Percentiles rank a stretch among this genome's conserved stretches.
Evolutionary conservation across 2,888 invertebrate genomes (phyloP).

Genomic region (Drosophila meridionalis): DNA sequence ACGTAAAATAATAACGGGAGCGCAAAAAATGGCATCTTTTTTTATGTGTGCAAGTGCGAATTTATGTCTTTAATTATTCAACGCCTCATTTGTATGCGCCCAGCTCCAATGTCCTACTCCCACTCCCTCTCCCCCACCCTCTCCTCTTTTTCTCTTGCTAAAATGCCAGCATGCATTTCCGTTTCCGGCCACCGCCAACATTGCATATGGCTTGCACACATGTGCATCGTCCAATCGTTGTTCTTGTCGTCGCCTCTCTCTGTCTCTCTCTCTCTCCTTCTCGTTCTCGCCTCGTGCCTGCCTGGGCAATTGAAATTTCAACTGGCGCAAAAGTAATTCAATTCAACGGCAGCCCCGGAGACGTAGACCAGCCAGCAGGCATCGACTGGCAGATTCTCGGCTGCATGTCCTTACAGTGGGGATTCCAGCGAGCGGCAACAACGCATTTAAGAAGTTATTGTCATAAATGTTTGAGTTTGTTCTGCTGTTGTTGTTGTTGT

Average conservation of each 20-base stretch:
- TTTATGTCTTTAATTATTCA: conserved; percentile 82
- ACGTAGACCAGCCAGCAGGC: conserved; percentile 56
- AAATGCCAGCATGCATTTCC: conserved; percentile 81
- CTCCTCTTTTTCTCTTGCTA: conserved; percentile 44
- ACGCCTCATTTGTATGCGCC: conserved; percentile 79
- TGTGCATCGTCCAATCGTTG: conserved; percentile 49
- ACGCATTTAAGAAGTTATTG: conserved; percentile 82
- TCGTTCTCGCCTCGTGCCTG: not conserved
- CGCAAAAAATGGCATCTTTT: conserved; percentile 43
- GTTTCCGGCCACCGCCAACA: conserved; percentile 69
- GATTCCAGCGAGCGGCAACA: conserved; percentile 49
- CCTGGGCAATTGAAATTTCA: conserved; percentile 77
- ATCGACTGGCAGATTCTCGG: conserved; percentile 21
- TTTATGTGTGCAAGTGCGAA: conserved; percentile 72
- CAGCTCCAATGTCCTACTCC: not conserved
- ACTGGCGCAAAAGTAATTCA: conserved; percentile 81
- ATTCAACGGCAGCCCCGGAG: conserved; percentile 77
- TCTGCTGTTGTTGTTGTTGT: conserved; percentile 39
- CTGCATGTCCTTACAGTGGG: conserved; percentile 57
- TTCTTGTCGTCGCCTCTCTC: conserved; percentile 23
- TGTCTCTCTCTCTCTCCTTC: not conserved
- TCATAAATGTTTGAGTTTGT: conserved; percentile 80
- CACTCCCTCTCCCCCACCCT: not conserved
- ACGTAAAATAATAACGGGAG: conserved; percentile 54
- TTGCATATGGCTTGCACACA: conserved; percentile 72